Base-by-base conservation (phyloP, 1,140 invertebrate genomes). In the Lutraria rhynchaena region DNA sequence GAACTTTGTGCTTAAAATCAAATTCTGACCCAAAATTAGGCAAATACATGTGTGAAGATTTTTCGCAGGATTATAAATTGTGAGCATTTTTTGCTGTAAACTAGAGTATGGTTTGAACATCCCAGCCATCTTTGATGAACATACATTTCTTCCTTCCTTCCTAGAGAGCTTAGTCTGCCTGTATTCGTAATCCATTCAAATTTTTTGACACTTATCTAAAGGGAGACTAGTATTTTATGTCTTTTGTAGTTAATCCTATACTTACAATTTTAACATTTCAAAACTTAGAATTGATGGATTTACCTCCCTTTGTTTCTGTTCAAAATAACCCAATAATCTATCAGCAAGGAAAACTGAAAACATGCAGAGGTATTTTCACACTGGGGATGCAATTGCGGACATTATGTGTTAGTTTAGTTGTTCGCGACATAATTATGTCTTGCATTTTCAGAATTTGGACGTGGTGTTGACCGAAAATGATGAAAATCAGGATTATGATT, bases 401-500 rank as follows among this genome's bases (percentile, higher is more conserved):
- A n/a, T n/a, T n/a, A n/a, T n/a, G n/a, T n/a, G n/a, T n/a, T n/a
- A n/a, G n/a, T n/a, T n/a, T n/a, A n/a, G n/a, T 55, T 55, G 5
- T 55, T 19, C 27, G 27, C 53, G 53, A 5, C 69, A 31, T 67
- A 80, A 69, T 58, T 44, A 19, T 69, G n/a, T 70, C 35, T 70
- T 80, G 76, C 76, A 69, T 80, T 80, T 80, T 80, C 76, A 80
- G 76, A 80, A 4, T 31, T 33, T 41, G 33, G 76, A 70, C 15
- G 11, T 3, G 5, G 65, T 70, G n/a, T 37, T 22, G 24, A 63
- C 51, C n/a, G 76, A 80, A 60, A 80, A 80, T 80, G 76, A 80
- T 60, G 76, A 80, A 51, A 80, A 80, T 67, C 60, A 69, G 44
- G 61, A 67, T n/a, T 69, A 58, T 46, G 76, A 80, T 80, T 80